These are phyloP conservation scores for Poecile montanus DNA, from an alignment of 2,797 vertebrate species.

Conservation along the genomic window DNA sequence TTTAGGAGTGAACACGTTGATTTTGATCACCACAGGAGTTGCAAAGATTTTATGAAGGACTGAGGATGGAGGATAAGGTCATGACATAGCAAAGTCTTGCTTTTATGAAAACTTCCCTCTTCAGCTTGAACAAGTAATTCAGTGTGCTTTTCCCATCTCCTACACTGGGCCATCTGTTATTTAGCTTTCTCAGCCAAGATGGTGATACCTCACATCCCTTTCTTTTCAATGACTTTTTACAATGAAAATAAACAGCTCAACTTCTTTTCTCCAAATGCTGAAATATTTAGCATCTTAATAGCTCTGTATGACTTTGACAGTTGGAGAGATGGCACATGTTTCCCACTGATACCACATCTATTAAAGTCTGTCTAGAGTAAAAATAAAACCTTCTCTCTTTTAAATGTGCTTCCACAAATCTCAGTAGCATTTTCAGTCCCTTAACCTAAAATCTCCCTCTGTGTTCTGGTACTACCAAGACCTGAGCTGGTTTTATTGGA, in stretches of 20 bases:
- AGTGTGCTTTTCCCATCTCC: background rate
- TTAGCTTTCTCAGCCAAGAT: background rate
- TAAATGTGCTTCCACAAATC: background rate
- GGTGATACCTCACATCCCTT: background rate
- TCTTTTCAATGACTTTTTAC: background rate
- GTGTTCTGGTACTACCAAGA: background rate
- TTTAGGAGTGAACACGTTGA: background rate
- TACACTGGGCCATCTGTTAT: background rate
- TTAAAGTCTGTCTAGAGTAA: background rate
- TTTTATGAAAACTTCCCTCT: background rate
- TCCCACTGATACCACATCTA: background rate
- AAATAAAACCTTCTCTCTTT: background rate
- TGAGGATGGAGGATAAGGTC: background rate
- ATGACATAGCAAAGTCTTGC: background rate
- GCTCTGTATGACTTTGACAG: background rate
- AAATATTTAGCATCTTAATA: slow-evolving; percentile 16
- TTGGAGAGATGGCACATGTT: background rate
- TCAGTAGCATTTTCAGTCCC: background rate
- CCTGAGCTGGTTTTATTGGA: background rate
- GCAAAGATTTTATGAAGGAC: background rate
- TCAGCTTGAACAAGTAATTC: background rate
- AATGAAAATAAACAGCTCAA: background rate
- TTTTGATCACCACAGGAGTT: background rate
- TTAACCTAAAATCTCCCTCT: background rate
- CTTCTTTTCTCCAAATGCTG: background rate